These are phyloP conservation scores for Erythrocercus mccallii DNA, from an alignment of 2,113 vertebrate genomes.

Conservation along the genomic window DNA sequence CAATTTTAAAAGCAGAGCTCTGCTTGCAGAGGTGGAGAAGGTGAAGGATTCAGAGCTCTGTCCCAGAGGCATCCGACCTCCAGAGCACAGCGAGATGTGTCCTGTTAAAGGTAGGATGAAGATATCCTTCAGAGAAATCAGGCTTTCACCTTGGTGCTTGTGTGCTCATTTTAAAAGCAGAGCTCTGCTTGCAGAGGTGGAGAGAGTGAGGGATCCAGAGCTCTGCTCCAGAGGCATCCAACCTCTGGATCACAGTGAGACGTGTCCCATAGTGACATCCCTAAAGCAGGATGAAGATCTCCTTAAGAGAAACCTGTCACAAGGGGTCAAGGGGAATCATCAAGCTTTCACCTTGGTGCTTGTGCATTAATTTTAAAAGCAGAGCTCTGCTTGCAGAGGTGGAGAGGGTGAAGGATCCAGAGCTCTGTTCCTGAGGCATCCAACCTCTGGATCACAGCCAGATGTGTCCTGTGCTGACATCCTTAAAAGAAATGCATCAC, in stretches of 20 bases:
- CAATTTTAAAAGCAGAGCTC: background rate
- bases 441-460: accelerated
- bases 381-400: background rate
- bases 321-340: background rate
- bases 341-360: background rate
- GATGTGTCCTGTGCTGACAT: accelerated
- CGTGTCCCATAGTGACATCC: accelerated
- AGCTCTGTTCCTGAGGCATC: background rate
- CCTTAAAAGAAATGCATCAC: background rate
- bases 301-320: background rate
- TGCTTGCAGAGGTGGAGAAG: background rate
- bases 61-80: background rate
- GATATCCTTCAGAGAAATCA: background rate
- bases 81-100: accelerated
- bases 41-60: background rate
- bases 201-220: background rate
- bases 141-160: background rate
- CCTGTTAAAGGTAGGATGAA: background rate
- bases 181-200: background rate
- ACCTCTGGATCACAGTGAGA: background rate
- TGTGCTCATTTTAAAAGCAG: background rate
- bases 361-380: background rate
- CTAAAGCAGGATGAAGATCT: background rate
- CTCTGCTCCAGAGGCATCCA: background rate
- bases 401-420: background rate